phyloP scores from a whole-genome alignment of 2,888 invertebrate species.

The Ectobius pallidus region DNA sequence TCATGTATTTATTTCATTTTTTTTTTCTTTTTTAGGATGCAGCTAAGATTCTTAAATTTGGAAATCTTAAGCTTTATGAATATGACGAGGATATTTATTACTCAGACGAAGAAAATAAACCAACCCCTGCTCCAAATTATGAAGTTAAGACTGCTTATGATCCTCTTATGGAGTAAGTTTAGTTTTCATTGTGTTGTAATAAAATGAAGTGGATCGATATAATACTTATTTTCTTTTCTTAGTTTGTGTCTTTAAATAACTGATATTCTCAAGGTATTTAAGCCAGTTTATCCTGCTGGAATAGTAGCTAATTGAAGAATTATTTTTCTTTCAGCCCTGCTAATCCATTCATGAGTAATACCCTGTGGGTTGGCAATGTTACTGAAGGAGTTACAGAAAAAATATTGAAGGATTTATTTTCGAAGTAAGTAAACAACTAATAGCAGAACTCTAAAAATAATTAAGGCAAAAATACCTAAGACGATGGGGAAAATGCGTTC shows the following conservation, averaged over 20 bases:
- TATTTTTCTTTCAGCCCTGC: slow-evolving; percentile 22
- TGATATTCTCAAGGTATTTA: too few relatives aligned
- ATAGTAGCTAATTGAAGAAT: too few relatives aligned
- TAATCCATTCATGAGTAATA: slow-evolving; percentile 15
- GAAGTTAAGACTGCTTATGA: neutral
- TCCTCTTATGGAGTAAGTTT: slow-evolving; percentile 9
- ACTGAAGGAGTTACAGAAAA: slow-evolving; percentile 13
- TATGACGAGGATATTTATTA: neutral
- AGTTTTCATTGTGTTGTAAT: neutral
- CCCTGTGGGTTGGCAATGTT: slow-evolving; percentile 32
- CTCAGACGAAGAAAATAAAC: slow-evolving; percentile 4
- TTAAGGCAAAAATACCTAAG: neutral
- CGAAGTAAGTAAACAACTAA: slow-evolving; percentile 25
- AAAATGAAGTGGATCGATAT: neutral
- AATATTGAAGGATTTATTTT: slow-evolving; percentile 17
- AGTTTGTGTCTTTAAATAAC: neutral
- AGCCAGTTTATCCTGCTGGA: too few relatives aligned
- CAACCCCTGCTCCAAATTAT: neutral
- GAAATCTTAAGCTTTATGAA: neutral
- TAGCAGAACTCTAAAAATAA: neutral
- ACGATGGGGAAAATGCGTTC: too few relatives aligned
- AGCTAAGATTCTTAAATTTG: slow-evolving; percentile 1
- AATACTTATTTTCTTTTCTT: neutral
- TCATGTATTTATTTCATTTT: too few relatives aligned
- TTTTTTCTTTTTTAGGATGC: neutral